Evolutionary conservation across 1,140 invertebrate species (phyloP).

Genomic region (Meloidogyne exigua): DNA sequence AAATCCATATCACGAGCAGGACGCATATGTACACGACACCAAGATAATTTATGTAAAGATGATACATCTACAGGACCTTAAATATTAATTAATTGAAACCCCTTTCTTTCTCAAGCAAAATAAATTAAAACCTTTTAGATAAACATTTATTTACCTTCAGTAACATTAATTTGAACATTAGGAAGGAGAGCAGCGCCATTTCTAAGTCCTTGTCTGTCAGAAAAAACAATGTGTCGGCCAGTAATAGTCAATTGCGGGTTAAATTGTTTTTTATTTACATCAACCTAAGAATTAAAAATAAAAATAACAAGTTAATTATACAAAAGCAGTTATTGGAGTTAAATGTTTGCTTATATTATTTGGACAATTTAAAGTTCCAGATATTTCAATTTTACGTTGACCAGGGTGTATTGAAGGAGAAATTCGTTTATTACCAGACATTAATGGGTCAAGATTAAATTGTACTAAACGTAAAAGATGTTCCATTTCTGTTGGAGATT

Average conservation of each 20-base stretch:
- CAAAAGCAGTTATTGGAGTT: conserved; percentile 37
- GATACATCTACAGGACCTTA: conserved; percentile 48
- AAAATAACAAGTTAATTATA: conserved; percentile 4
- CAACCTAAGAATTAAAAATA: conserved; percentile 16
- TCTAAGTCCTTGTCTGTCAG: conserved; percentile 49
- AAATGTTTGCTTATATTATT: conserved; percentile 37
- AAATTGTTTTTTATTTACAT: not conserved
- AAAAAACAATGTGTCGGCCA: conserved; percentile 49
- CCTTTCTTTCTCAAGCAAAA: no score
- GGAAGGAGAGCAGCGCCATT: conserved; percentile 55
- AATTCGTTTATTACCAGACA: conserved; percentile 32
- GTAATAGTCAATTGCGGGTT: conserved; percentile 47
- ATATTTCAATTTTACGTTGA: conserved; percentile 43
- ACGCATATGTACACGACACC: conserved; percentile 60
- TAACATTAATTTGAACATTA: conserved; percentile 55
- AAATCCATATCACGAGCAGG: conserved; percentile 62
- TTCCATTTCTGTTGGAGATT: conserved; percentile 41
- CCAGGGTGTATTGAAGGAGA: conserved; percentile 32
- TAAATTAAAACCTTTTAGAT: not conserved
- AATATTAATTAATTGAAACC: not conserved
- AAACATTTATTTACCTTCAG: conserved; percentile 32
- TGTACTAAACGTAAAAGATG: conserved; percentile 39
- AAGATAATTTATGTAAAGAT: conserved; percentile 51
- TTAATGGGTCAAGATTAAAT: conserved; percentile 9
- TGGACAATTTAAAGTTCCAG: conserved; percentile 39